Evolutionary conservation across 2,113 vertebrate species (phyloP), one percentile per base, ranked within the genome.

Genomic region (Piprites chloris): DNA sequence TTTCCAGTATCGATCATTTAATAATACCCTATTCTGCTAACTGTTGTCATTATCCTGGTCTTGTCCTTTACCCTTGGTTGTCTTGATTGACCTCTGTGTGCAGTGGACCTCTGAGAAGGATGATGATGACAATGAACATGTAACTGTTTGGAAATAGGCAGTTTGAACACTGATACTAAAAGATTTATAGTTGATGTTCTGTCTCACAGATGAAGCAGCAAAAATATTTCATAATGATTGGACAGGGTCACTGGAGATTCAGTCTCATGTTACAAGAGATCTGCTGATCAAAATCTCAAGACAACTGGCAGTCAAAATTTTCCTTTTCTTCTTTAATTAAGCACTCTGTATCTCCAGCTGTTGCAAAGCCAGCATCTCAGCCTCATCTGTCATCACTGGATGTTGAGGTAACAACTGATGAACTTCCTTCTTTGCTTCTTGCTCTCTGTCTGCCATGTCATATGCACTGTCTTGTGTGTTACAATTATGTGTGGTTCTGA

Each of bases 1-100:
- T 39, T 92, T 92, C 39, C 56, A 68, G 9, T 86, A 86, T 95
- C 67, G 86, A 93, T 93, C 65, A n/a, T 72, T 77, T 95, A 95
- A 93, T 95, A 90, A 90, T 87, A 76, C 22, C 19, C 32, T 87
- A 17, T 89, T 92, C 24, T 86, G 9, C 71, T 93, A 81, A 78
- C 61, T 72, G 52, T 78, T 95, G 55, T 86, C 79, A 32, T 96
- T 95, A 90, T 56, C 49, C 55, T 84, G 65, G 7, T 90, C 85
- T 94, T 95, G 76, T 95, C 65, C 84, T 95, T 95, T 93, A 74
- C 39, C 41, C 80, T 78, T 95, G 65, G 58, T 85, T 87, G 76
- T 49, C 72, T 94, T 73, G 80, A 41, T 41, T 96, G 76, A 90
- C 80, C 86, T 91, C 35, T 3, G 2, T 75, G 61, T 85, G 77